Evolutionary conservation across 2,797 vertebrate genomes (phyloP).

Genomic region (Martes flavigula): DNA sequence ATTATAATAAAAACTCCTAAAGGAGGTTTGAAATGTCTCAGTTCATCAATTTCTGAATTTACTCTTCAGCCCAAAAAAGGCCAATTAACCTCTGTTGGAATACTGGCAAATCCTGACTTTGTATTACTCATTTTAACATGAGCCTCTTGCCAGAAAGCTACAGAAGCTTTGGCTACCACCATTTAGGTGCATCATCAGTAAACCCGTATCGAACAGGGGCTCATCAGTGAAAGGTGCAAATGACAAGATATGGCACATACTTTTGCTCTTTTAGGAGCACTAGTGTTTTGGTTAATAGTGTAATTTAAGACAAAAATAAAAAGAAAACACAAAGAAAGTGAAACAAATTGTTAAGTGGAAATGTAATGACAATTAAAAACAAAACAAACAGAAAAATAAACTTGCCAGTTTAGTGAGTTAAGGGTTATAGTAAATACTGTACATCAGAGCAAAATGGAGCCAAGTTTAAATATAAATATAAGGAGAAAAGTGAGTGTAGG

Average conservation of each 20-base stretch:
- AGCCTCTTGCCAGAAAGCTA: slow-evolving; percentile 85
- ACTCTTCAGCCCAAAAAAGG: slow-evolving; percentile 58
- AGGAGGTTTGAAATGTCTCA: slow-evolving; percentile 47
- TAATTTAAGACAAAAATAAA: slow-evolving; percentile 79
- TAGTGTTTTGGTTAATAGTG: slow-evolving; percentile 78
- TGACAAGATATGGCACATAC: slow-evolving; percentile 70
- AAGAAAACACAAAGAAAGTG: slow-evolving; percentile 80
- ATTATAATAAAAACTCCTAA: slow-evolving; percentile 13
- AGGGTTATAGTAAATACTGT: slow-evolving; percentile 76
- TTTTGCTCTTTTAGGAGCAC: slow-evolving; percentile 71
- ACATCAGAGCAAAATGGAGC: slow-evolving; percentile 79
- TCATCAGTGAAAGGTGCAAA: slow-evolving; percentile 78
- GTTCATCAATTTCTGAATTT: slow-evolving; percentile 47
- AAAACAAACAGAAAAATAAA: slow-evolving; percentile 76
- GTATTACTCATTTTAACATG: slow-evolving; percentile 66
- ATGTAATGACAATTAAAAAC: slow-evolving; percentile 83
- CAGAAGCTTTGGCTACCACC: slow-evolving; percentile 80
- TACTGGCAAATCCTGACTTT: slow-evolving; percentile 18
- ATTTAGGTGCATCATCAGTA: slow-evolving; percentile 63
- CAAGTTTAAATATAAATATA: slow-evolving; percentile 49
- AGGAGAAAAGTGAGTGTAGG: slow-evolving; percentile 45
- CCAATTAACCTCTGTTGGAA: slow-evolving; percentile 50
- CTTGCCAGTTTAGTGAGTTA: slow-evolving; percentile 85
- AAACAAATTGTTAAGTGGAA: slow-evolving; percentile 86
- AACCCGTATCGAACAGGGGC: slow-evolving; percentile 75